Base-by-base conservation (phyloP, 92 coral and sea anemone genomes). In the Desmophyllum pertusum region DNA sequence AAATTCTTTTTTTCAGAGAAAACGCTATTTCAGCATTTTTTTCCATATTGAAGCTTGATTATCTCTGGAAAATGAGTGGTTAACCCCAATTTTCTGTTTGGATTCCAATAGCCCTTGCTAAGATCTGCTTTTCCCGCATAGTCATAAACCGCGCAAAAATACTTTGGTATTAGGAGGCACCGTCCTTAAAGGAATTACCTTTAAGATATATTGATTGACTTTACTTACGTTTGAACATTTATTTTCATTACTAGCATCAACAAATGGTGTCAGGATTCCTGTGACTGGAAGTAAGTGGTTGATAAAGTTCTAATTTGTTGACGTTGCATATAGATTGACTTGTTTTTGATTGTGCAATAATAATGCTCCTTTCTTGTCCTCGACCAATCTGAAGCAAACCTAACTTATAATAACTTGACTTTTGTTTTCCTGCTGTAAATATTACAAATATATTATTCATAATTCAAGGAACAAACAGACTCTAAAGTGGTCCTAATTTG, bases 241-340 rank as follows among this genome's bases (percentile, higher is more conserved):
- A 18, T 51, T 46, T 35, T 81, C 9, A 18, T 70, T 39, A 29
- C 37, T 43, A 81, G 85, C 68, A 38, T 52, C 40, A 19, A 30
- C 73, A 51, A 43, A 53, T 42, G 37, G 25, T 31, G 70, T 73
- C 25, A 83, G 59, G 75, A 40, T 31, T 52, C 86, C 82, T 17
- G 86, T 82, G 35, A 87, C 90, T 21, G 90, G 90, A 27, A 83
- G 90, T 87, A 87, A 80, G 87, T 87, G 35, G 15, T 27, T n/a
- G 4, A 11, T 70, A 13, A 73, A 71, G 13, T 36, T 5, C 15
- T 0, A 25, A 29, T 31, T 5, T 27, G 30, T 62, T 23, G 21
- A 21, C 29, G 18, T n/a, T 27, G 67, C 33, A n/a, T 23, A 23
- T 5, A 10, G 36, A 21, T 3, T 27, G 67, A 62, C 67, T 67